Percentiles rank a stretch among this genome's conserved stretches.
Evolutionary conservation across 2,113 vertebrate species (phyloP).

Genomic region (Xerus inauris): DNA sequence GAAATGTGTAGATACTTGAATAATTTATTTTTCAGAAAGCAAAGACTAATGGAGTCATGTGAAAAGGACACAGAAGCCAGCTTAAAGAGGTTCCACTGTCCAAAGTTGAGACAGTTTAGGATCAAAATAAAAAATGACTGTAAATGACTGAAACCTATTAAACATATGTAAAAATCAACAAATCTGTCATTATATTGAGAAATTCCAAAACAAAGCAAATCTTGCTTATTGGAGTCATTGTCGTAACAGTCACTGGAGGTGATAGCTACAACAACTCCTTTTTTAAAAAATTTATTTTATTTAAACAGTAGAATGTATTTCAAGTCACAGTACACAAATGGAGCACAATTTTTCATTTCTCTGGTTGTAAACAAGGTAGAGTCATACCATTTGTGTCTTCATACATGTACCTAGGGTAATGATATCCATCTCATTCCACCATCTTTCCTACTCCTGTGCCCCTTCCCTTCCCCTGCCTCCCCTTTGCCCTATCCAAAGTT

Average conservation of each 20-base stretch:
- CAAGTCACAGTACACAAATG: no score
- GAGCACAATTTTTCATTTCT: no score
- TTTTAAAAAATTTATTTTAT: no score
- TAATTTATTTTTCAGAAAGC: background rate
- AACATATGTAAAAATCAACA: background rate
- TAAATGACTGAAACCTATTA: background rate
- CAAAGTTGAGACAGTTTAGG: background rate
- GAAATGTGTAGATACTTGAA: background rate
- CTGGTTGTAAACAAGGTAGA: no score
- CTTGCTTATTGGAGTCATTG: background rate
- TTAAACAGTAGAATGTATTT: no score
- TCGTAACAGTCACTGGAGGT: background rate
- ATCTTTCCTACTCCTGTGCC: no score
- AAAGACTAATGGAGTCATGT: background rate
- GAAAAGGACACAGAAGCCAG: background rate
- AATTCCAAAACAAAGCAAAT: conserved; percentile 4
- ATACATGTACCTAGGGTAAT: no score
- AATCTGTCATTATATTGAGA: background rate
- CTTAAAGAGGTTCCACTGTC: background rate
- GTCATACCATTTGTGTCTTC: no score
- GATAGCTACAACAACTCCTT: background rate
- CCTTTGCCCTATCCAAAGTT: no score
- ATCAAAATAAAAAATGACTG: background rate
- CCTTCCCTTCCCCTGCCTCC: no score
- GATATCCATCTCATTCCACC: no score